Evolutionary conservation across 2,888 invertebrate species (phyloP).

Genomic region (Ypsolopha sequella): DNA sequence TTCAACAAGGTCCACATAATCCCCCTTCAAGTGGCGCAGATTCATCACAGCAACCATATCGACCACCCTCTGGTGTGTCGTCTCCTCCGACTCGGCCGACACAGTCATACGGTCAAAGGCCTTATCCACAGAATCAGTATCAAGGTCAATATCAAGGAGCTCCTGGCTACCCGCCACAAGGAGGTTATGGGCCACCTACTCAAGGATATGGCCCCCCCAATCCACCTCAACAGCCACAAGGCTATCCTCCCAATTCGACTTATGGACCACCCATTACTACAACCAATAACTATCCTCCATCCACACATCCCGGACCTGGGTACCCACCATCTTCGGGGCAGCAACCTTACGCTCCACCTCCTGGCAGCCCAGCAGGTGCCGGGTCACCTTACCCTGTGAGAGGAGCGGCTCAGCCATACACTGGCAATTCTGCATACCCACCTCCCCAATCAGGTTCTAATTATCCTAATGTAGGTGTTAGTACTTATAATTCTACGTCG

Average conservation of each 20-base stretch:
- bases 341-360: conserved; percentile 62
- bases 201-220: conserved; percentile 76
- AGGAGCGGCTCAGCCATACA: conserved; percentile 54
- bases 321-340: conserved; percentile 58
- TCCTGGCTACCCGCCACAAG: conserved; percentile 76
- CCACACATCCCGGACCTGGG: conserved; percentile 56
- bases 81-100: conserved; percentile 72
- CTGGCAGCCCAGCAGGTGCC: conserved; percentile 52
- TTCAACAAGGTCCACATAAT: conserved; percentile 48
- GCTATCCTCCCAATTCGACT: conserved; percentile 74
- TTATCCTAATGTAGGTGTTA: conserved; percentile 57
- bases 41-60: conserved; percentile 57
- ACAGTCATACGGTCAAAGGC: conserved; percentile 77
- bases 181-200: conserved; percentile 75
- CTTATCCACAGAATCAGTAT: conserved; percentile 77
- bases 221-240: conserved; percentile 72
- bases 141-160: conserved; percentile 71
- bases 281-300: conserved; percentile 70
- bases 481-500: conserved; percentile 57
- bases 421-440: conserved; percentile 58
- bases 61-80: conserved; percentile 62
- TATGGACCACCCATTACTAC: conserved; percentile 75
- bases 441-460: conserved; percentile 53
- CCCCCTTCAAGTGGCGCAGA: conserved; percentile 48
- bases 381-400: conserved; percentile 58